A percentile compares a stretch with the other conserved stretches of the same genome.
Conservation (phyloP, 2,797 vertebrate genomes). For the Strix occidentalis region DNA sequence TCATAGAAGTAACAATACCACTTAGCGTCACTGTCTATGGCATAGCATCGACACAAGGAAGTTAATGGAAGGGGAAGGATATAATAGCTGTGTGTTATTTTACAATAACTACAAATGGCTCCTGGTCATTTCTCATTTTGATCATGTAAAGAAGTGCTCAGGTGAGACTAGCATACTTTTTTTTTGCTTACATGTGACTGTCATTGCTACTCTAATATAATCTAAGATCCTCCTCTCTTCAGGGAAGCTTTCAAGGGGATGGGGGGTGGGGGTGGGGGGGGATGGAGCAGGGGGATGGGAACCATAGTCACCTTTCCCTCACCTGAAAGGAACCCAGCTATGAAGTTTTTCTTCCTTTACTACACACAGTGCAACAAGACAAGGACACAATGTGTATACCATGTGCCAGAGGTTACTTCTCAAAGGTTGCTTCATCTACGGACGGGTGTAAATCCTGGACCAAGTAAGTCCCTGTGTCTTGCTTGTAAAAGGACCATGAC, state of each 20-base stretch:
- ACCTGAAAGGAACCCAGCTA: background rate
- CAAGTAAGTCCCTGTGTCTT: constrained; percentile 81
- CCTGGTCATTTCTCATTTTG: background rate
- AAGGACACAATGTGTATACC: constrained; percentile 72
- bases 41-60: background rate
- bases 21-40: background rate
- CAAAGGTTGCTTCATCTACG: constrained; percentile 71
- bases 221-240: background rate
- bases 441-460: constrained; percentile 88
- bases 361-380: constrained; percentile 74
- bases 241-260: background rate
- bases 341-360: constrained; percentile 15
- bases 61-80: background rate
- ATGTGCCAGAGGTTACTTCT: constrained; percentile 87
- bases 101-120: background rate
- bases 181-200: background rate
- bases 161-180: background rate
- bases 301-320: background rate
- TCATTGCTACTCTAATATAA: background rate
- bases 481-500: background rate
- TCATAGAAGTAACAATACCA: background rate
- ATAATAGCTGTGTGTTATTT: background rate
- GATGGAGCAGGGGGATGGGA: background rate
- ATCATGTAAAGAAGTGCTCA: background rate
- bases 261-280: fast-evolving